These are phyloP conservation scores for Trichogramma pretiosum DNA, from an alignment of 1,140 invertebrate genomes.

Conservation along the genomic window DNA sequence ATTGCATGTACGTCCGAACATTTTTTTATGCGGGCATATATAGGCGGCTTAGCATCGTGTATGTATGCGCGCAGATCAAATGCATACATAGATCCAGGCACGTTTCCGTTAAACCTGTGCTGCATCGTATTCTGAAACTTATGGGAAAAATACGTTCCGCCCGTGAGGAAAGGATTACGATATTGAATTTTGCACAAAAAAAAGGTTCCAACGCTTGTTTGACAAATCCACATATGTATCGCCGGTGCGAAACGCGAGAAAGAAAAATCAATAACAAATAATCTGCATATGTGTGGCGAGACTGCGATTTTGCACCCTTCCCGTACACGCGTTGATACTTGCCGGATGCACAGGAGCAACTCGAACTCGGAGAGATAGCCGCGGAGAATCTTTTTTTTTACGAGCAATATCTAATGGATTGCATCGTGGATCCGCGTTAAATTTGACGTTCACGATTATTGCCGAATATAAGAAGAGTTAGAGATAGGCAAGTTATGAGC, in stretches of 20 bases:
- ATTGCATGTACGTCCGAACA: too few species aligned
- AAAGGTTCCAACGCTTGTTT: too few species aligned
- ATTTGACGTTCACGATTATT: slow-evolving; percentile 47
- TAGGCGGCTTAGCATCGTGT: not conserved
- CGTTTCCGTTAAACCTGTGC: slow-evolving; percentile 10
- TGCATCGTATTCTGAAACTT: slow-evolving; percentile 9
- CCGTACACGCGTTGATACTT: not conserved
- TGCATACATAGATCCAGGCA: too few species aligned
- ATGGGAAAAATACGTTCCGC: slow-evolving; percentile 3
- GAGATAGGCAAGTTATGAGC: slow-evolving; percentile 2
- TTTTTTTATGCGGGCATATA: too few species aligned
- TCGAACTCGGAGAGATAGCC: too few species aligned
- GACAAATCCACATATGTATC: too few species aligned
- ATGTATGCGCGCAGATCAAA: too few species aligned
- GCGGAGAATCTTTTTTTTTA: too few species aligned
- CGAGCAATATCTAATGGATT: slow-evolving; percentile 48
- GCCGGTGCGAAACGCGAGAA: not conserved
- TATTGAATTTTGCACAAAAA: too few species aligned
- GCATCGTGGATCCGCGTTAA: slow-evolving; percentile 37
- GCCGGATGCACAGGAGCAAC: too few species aligned
- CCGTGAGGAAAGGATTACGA: slow-evolving; percentile 15
- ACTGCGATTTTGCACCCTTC: not conserved
- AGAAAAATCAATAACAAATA: not conserved
- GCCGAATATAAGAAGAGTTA: slow-evolving; percentile 22
- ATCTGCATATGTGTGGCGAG: not conserved